A percentile compares a stretch with the other conserved stretches of the same genome.
phyloP scores from a whole-genome alignment of 2,797 vertebrate species.

The Phalloptychus januarius region DNA sequence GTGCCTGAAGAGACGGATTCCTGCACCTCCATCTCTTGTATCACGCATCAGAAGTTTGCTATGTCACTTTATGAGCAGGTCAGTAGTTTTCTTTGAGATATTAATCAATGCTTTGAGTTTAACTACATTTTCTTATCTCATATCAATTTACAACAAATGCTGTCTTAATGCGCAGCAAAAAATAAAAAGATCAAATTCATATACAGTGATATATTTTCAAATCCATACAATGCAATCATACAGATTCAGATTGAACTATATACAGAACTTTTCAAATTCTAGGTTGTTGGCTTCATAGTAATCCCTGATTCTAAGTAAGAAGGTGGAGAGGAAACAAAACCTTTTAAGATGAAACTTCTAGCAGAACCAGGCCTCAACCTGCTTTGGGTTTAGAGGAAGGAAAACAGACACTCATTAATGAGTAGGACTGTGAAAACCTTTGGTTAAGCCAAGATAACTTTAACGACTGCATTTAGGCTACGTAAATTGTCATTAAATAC shows the following conservation, averaged over 20 bases:
- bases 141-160: background rate
- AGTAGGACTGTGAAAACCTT: background rate
- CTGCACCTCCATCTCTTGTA: constrained; percentile 95
- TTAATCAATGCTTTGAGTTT: background rate
- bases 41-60: constrained; percentile 98
- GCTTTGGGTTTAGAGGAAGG: background rate
- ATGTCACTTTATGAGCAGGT: constrained; percentile 99
- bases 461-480: background rate
- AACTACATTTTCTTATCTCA: background rate
- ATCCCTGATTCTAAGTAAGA: background rate
- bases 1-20: constrained; percentile 91
- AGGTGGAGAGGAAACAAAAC: background rate
- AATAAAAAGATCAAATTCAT: background rate
- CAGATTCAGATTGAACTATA: background rate
- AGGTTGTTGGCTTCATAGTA: background rate
- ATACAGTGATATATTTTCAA: background rate
- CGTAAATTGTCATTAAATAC: background rate
- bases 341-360: background rate
- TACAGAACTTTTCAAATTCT: background rate
- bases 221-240: background rate
- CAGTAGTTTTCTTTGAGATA: constrained; percentile 20
- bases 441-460: background rate
- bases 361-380: background rate
- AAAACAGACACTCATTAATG: background rate
- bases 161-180: background rate